Evolutionary conservation across 2,113 vertebrate species (phyloP), one percentile per base, ranked within the genome.

Genomic region (Petaurus breviceps): DNA sequence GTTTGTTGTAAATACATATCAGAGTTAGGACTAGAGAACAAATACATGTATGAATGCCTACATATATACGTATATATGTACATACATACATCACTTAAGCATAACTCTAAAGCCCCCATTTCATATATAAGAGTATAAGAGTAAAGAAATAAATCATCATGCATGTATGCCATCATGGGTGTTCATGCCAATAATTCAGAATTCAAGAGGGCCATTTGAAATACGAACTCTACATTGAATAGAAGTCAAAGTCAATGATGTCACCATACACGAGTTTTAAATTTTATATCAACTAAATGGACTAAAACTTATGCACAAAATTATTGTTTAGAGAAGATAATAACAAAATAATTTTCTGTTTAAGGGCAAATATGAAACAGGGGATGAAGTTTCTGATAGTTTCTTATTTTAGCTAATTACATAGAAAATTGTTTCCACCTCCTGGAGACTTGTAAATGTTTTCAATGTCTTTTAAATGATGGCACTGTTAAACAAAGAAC

Each of bases 181-280:
- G 6, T 84, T 43, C 37, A 37, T 37, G 12, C 25, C 6, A 46
- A 52, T 26, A 50, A 84, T 3, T 89, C n/a, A 90, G 49, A 51
- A 93, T 37, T 68, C 91, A 68, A 55, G 0, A 92, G 51, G 94
- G 95, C 95, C 2, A 91, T 57, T 94, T 92, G 51, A 91, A 57
- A 26, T 91, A 77, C 28, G 43, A 5, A 93, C 25, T 91, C 23
- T 90, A 24, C 2, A 91, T 37, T 92, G 0, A 3, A 1, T 47
- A 77, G 25, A 54, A 14, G 55, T 43, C 49, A 90, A 92, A 91
- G 11, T 77, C 95, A 93, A 50, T 0, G 14, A 90, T 77, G 14
- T 26, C 92, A 55, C 28, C 93, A 89, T 93, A 95, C 51, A 51
- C 46, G 51, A 46, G 31, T 77, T 68, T 84, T 55, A 92, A 93